phyloP scores from a whole-genome alignment of 2,113 vertebrate genomes.

The Leucoraja erinaceus region DNA sequence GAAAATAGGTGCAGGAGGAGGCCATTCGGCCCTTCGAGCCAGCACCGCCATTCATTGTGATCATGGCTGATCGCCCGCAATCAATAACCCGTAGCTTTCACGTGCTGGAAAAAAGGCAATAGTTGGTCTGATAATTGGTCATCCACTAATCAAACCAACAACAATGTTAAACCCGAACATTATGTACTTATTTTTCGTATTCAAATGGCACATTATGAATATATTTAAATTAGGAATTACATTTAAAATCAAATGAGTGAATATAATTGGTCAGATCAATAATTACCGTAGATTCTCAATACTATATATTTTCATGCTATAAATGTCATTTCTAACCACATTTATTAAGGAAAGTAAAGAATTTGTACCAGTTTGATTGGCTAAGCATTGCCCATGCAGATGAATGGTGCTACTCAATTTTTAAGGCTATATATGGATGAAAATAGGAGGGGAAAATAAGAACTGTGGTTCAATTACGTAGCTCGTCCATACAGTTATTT shows the following conservation, averaged over 20 bases:
- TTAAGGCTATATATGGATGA: conserved; percentile 35
- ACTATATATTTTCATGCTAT: background rate
- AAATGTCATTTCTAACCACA: background rate
- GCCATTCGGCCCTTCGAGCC: too few relatives aligned
- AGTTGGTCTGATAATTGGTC: background rate
- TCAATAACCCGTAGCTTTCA: background rate
- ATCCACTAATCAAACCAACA: background rate
- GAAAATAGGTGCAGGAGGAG: too few relatives aligned
- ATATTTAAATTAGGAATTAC: background rate
- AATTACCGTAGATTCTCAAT: background rate
- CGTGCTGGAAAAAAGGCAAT: background rate
- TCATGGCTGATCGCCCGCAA: too few relatives aligned
- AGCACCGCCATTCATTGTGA: too few relatives aligned
- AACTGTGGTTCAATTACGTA: background rate
- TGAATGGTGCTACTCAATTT: background rate
- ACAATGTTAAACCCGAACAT: background rate
- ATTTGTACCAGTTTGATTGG: background rate
- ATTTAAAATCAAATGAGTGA: background rate
- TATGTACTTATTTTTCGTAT: background rate
- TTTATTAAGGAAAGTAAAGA: background rate
- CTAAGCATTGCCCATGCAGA: background rate
- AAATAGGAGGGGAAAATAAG: conserved; percentile 15
- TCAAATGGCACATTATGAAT: background rate
- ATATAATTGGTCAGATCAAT: background rate
- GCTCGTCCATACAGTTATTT: background rate